A percentile compares a stretch with the other conserved stretches of the same genome.
Evolutionary conservation across 2,888 invertebrate species (phyloP).

Genomic region (Drosophila birchii): DNA sequence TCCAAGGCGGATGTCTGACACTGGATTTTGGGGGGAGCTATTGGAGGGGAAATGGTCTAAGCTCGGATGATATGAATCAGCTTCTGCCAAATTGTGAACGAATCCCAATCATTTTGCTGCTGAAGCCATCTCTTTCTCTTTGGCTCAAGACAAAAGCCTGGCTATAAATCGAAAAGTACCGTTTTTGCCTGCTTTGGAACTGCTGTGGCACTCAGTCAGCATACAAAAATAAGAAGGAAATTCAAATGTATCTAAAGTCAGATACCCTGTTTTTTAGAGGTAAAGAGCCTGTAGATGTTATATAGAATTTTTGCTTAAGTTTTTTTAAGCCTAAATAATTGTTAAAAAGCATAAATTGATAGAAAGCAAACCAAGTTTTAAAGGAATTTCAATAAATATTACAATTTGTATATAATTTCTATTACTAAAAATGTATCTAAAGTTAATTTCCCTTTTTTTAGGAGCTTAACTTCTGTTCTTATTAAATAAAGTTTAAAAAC

Average conservation of each 20-base stretch:
- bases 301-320: neutral
- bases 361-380: neutral
- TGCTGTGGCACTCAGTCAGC: constrained; percentile 51
- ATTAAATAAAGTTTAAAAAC: too few relatives aligned
- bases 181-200: constrained; percentile 56
- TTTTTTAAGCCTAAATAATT: neutral
- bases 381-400: too few relatives aligned
- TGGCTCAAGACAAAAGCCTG: constrained; percentile 43
- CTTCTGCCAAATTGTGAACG: constrained; percentile 64
- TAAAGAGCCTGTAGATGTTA: too few relatives aligned
- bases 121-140: constrained; percentile 6
- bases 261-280: constrained; percentile 5
- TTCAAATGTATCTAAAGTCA: neutral
- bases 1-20: constrained; percentile 51
- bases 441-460: too few relatives aligned
- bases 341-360: neutral
- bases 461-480: too few relatives aligned
- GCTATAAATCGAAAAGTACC: constrained; percentile 78
- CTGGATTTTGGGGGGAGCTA: constrained; percentile 5
- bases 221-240: constrained; percentile 51
- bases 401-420: too few relatives aligned
- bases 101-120: constrained; percentile 54
- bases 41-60: constrained; percentile 55
- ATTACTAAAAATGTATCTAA: too few relatives aligned
- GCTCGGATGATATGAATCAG: constrained; percentile 74